These are phyloP conservation scores for Syrmaticus mikado DNA, from an alignment of 2,113 vertebrate genomes.

Conservation along the genomic window DNA sequence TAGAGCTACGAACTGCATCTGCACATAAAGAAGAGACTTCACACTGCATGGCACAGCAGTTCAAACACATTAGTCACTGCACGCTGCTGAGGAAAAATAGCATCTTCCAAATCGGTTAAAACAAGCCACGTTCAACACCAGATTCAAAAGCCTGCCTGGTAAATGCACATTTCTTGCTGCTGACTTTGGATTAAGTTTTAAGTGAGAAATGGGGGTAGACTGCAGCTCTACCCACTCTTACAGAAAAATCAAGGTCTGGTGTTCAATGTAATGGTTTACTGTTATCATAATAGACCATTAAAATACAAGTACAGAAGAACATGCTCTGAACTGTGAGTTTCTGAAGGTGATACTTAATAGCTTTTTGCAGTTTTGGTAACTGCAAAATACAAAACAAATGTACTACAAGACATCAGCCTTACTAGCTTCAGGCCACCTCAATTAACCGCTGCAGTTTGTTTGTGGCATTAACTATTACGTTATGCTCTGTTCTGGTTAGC, in stretches of 20 bases:
- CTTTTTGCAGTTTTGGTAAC: background rate
- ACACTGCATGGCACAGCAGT: background rate
- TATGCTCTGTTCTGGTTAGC: background rate
- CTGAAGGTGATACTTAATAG: background rate
- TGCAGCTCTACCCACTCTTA: background rate
- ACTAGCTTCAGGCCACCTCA: background rate
- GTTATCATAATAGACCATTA: background rate
- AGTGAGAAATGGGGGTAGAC: background rate
- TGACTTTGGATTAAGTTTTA: conserved; percentile 38
- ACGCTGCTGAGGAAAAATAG: background rate
- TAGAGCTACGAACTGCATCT: background rate
- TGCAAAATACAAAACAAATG: background rate
- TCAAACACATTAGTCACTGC: background rate
- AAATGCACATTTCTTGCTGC: background rate
- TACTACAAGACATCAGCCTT: background rate
- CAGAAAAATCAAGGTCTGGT: background rate
- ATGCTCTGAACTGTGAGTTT: background rate
- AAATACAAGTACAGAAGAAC: background rate
- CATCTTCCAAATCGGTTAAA: background rate
- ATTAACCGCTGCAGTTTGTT: background rate
- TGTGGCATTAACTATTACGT: background rate
- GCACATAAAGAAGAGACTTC: background rate
- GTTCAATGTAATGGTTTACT: background rate
- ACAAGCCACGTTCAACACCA: background rate
- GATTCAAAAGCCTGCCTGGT: conserved; percentile 8